Percentiles rank a stretch among this genome's conserved stretches.
phyloP scores from a whole-genome alignment of 2,797 vertebrate genomes.

The Microchirus variegatus region DNA sequence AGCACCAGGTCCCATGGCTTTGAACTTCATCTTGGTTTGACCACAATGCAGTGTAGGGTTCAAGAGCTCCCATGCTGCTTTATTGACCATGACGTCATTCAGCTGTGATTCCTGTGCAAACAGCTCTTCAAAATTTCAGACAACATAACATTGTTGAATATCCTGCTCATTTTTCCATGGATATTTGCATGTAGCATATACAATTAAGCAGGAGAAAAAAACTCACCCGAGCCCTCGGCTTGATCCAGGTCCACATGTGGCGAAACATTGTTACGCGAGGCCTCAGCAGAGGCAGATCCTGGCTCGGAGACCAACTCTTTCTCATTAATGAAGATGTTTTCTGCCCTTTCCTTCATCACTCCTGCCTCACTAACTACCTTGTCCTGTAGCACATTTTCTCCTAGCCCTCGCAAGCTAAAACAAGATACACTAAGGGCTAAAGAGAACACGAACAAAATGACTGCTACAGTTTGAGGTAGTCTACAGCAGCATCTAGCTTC shows the following conservation, averaged over 20 bases:
- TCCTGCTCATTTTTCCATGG: neutral
- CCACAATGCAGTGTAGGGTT: constrained; percentile 45
- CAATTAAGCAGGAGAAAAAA: neutral
- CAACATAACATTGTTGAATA: neutral
- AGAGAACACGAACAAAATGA: constrained; percentile 39
- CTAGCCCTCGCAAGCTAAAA: constrained; percentile 16
- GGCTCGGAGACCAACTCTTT: constrained; percentile 10
- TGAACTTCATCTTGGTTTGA: constrained; percentile 36
- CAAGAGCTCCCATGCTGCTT: constrained; percentile 30
- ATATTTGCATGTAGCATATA: neutral
- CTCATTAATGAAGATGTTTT: constrained; percentile 29
- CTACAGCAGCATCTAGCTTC: neutral
- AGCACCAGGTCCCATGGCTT: constrained; percentile 32
- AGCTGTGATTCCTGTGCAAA: neutral
- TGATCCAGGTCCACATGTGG: neutral
- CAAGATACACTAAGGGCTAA: constrained; percentile 11
- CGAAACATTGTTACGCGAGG: neutral
- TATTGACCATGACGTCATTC: neutral
- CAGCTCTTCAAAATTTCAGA: constrained; percentile 1
- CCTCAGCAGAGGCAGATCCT: neutral
- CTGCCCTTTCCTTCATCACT: neutral
- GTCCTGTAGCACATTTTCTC: neutral
- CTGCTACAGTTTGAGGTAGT: constrained; percentile 8
- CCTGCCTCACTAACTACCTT: neutral
- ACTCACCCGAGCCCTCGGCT: constrained; percentile 10